These are phyloP conservation scores for Gymnoscelis rufifasciata DNA, from an alignment of 2,888 invertebrate species.

Conservation along the genomic window DNA sequence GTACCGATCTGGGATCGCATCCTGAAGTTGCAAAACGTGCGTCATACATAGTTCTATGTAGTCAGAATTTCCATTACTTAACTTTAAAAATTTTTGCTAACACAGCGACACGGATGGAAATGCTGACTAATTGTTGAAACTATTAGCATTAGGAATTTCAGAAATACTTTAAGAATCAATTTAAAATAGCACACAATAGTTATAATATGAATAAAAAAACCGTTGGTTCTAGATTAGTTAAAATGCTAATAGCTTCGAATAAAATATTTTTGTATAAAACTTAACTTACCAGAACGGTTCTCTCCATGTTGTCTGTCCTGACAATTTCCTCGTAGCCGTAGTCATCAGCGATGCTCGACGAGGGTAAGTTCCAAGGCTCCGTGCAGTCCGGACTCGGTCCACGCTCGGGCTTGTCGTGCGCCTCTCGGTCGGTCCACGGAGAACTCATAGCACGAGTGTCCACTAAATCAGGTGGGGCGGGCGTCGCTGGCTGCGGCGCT, in stretches of 20 bases:
- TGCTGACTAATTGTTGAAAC: constrained; percentile 28
- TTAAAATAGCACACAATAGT: no score
- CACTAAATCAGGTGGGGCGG: constrained; percentile 60
- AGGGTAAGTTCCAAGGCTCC: constrained; percentile 63
- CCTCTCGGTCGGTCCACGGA: constrained; percentile 60
- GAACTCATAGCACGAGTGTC: constrained; percentile 59
- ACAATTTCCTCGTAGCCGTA: constrained; percentile 69
- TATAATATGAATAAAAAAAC: no score
- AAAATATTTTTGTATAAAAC: constrained; percentile 13
- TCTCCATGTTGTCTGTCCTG: constrained; percentile 60
- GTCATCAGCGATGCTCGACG: constrained; percentile 51
- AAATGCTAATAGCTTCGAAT: constrained; percentile 21
- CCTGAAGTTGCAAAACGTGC: constrained; percentile 73
- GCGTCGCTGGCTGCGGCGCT: constrained; percentile 50
- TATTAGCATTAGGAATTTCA: constrained; percentile 24
- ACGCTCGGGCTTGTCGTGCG: constrained; percentile 54
- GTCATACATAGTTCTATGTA: constrained; percentile 41
- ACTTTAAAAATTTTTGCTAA: not conserved
- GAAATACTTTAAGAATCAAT: no score
- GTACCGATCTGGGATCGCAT: constrained; percentile 75
- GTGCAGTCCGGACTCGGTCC: constrained; percentile 63
- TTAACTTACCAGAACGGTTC: constrained; percentile 69
- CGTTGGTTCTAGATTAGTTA: not conserved
- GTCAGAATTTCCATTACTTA: constrained; percentile 11
- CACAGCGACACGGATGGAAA: not conserved